Evolutionary conservation across 2,888 invertebrate genomes (phyloP), one percentile per base, ranked within the genome.

Genomic region (Ischnura elegans): DNA sequence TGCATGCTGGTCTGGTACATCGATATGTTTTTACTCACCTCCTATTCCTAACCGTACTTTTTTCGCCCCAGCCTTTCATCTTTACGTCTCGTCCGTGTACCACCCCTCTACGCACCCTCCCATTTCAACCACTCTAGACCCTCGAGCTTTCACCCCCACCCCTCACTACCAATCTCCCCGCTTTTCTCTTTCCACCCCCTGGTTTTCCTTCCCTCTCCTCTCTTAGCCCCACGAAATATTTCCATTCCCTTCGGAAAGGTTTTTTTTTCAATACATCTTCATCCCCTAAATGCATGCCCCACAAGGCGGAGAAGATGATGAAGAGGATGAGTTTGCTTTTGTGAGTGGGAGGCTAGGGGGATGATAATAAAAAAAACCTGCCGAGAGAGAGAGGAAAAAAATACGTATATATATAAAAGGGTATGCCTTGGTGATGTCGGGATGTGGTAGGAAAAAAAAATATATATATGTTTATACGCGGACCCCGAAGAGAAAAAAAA

Each of bases 241-340:
- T 25, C 43, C 43, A 16, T 90, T n/a, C 86, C n/a, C 16, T 25
- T 16, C 0, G 36, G n/a, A 36, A n/a, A 61, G 61, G n/a, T 36
- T 8, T 90, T 61, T 90, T 61, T 61, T 61, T 19, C 55, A 90
- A 90, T 61, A 61, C 66, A 61, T 90, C 90, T 90, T 90, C 90
- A 90, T 90, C 90, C 90, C 90, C 90, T 90, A 90, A 90, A 90
- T 90, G 90, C 90, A 66, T 90, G 29, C 29, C 29, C n/a, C 29
- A 3, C 51, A 19, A 61, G 29, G 76, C 29, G 16, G 29, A 2
- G 76, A 76, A 13, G 76, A 61, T n/a, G 61, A 36, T 36, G 76
- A 36, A 76, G 76, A 76, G 76, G 29, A 76, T 76, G 76, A 76
- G 76, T 29, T 76, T 76, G 36, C 36, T 76, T 36, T 25, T 36